A percentile compares a stretch with the other conserved stretches of the same genome.
phyloP scores from a whole-genome alignment of 2,113 vertebrate species.

The Isichthys henryi region DNA sequence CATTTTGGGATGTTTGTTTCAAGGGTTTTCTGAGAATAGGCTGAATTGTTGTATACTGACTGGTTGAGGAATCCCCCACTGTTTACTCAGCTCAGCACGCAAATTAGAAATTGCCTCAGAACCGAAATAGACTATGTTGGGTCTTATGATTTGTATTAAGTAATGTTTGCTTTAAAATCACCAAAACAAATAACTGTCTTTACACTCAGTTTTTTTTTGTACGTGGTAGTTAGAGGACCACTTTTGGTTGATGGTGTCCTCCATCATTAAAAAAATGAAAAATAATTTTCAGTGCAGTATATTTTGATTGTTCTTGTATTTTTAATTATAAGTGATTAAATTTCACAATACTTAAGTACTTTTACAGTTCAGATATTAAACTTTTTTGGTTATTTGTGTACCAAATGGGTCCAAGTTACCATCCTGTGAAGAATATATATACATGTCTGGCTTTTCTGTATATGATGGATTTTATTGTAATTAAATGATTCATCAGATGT shows the following conservation, averaged over 20 bases:
- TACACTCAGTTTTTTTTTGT: neutral
- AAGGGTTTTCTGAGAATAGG: neutral
- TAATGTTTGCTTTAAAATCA: neutral
- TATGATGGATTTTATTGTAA: neutral
- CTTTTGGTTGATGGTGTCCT: neutral
- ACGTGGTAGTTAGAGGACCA: neutral
- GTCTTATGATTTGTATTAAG: neutral
- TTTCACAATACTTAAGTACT: neutral
- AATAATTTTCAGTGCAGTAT: neutral
- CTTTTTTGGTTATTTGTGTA: neutral
- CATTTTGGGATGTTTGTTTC: neutral
- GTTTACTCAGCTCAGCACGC: neutral
- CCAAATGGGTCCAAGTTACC: conserved; percentile 1
- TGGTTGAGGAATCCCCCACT: neutral
- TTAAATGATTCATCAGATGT: neutral
- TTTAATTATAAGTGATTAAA: neutral
- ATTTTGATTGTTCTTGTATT: neutral
- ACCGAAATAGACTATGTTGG: neutral
- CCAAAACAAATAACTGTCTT: neutral
- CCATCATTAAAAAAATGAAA: neutral
- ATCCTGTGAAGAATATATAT: neutral
- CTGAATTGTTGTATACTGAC: neutral
- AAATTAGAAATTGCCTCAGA: neutral
- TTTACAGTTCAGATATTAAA: neutral
- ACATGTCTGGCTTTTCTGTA: neutral